Evolutionary conservation across 2,888 invertebrate species (phyloP), one percentile per base, ranked within the genome.

Genomic region (Pasiphila rectangulata): DNA sequence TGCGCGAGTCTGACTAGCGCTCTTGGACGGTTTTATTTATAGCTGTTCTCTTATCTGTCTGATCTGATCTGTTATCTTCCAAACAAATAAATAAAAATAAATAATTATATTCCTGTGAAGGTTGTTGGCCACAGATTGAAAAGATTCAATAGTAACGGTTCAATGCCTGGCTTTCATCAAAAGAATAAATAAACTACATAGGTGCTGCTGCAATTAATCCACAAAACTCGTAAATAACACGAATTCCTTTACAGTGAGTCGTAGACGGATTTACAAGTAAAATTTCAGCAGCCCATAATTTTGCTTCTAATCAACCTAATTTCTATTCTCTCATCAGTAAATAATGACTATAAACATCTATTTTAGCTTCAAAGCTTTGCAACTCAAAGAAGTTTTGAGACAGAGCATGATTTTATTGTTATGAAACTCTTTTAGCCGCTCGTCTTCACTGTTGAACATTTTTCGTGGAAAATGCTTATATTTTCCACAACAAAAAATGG

Each of bases 261-360:
- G 39, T 23, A 10, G 34, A 38, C 47, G 35, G 43, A 49, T 49
- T 40, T 44, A 49, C 36, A 40, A 30, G 35, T 40, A 20, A 16
- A 44, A 49, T 36, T 40, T 43, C 39, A 39, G 9, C 24, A 36
- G 29, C 44, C 29, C 21, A 44, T 49, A 49, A 44, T 39, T 49
- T 44, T 30, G 39, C 30, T 40, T 21, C 32, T 48, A 49, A 49
- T 49, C 44, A 49, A 44, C 43, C 46, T 30, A 35, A 49, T 42
- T 43, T 49, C 44, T 36, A 44, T 49, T 40, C 30, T 44, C 39
- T 40, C 16, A 23, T 29, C 29, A 34, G 43, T 43, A n/a, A n/a
- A n/a, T n/a, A 43, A 43, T 43, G 39, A 44, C 43, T 44, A 17
- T 27, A 20, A 15, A 30, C 23, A 43, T 44, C 39, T 49, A 49